Evolutionary conservation across 2,113 vertebrate genomes (phyloP).

Genomic region (Camelus bactrianus): DNA sequence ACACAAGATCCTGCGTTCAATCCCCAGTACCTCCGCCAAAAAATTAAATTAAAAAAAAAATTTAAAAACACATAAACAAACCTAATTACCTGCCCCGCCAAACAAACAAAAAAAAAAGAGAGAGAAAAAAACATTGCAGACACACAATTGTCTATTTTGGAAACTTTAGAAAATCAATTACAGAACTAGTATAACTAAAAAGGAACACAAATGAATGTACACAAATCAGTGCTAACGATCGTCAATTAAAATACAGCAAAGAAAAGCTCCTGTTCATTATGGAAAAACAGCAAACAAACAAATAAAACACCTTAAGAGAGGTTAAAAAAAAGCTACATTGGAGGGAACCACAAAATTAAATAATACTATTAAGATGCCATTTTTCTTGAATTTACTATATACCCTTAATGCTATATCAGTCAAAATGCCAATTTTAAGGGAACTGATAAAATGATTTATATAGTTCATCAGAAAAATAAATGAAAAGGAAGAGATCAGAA

Average conservation of each 20-base stretch:
- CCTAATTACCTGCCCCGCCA: too few species aligned
- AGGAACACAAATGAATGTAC: neutral
- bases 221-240: neutral
- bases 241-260: neutral
- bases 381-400: neutral
- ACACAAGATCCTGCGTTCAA: too few species aligned
- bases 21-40: too few species aligned
- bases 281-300: neutral
- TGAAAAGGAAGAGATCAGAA: neutral
- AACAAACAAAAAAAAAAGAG: too few species aligned
- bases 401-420: neutral
- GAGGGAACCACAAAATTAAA: neutral
- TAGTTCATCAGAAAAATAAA: constrained; percentile 23
- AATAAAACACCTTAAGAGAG: neutral
- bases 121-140: neutral
- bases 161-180: constrained; percentile 17
- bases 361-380: neutral
- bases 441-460: constrained; percentile 7
- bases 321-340: neutral
- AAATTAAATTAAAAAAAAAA: too few species aligned
- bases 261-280: neutral
- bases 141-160: neutral
- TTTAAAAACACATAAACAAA: too few species aligned
- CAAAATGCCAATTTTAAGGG: constrained; percentile 11
- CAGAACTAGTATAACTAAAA: neutral